Percentiles rank a stretch among this genome's conserved stretches.
phyloP scores from a whole-genome alignment of 1,140 invertebrate species.

The Drosophila subpulchrella region DNA sequence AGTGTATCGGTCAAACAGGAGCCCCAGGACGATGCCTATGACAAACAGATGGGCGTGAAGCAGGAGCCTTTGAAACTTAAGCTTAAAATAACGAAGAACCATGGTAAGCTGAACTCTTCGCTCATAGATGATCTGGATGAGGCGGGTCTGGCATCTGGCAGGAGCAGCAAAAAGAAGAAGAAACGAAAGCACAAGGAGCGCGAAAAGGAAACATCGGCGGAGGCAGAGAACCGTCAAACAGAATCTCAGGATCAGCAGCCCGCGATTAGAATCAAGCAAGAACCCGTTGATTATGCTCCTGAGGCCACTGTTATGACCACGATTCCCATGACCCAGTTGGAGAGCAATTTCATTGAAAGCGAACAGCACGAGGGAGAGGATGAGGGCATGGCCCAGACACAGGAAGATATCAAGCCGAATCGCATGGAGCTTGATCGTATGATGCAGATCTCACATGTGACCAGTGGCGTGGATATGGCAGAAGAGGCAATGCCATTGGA shows the following conservation, averaged over 20 bases:
- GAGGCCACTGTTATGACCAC: slow-evolving; percentile 72
- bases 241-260: background rate
- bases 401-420: slow-evolving; percentile 73
- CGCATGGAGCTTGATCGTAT: slow-evolving; percentile 72
- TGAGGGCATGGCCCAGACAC: background rate
- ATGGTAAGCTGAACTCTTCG: slow-evolving; percentile 78
- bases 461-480: slow-evolving; percentile 69
- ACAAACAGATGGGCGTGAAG: slow-evolving; percentile 34
- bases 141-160: slow-evolving; percentile 17
- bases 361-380: background rate
- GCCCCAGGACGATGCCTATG: slow-evolving; percentile 38
- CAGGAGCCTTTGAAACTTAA: slow-evolving; percentile 73
- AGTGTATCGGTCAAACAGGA: slow-evolving; percentile 52
- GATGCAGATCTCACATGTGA: slow-evolving; percentile 69
- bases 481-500: slow-evolving; percentile 55
- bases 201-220: slow-evolving; percentile 30
- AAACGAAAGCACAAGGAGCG: slow-evolving; percentile 73
- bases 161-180: slow-evolving; percentile 76
- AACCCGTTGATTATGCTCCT: slow-evolving; percentile 44
- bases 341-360: slow-evolving; percentile 32
- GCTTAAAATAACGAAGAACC: slow-evolving; percentile 79
- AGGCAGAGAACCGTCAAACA: background rate
- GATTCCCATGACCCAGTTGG: slow-evolving; percentile 72
- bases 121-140: slow-evolving; percentile 69
- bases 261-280: slow-evolving; percentile 60